Base-by-base conservation (phyloP, 2,888 invertebrate species). In the Catocala fraxini region DNA sequence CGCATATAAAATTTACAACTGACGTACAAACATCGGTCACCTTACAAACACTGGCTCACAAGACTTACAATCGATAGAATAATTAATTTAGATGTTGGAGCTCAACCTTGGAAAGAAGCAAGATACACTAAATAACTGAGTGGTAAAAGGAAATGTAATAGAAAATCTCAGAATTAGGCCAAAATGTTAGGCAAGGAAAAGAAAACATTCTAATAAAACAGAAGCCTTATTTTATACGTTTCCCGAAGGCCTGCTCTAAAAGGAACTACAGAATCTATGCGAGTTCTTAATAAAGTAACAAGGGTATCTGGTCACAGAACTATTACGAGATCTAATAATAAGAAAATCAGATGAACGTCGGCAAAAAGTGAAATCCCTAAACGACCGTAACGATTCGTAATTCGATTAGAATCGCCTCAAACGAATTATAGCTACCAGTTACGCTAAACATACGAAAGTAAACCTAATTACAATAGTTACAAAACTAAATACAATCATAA, bases 361-460 rank as follows among this genome's bases (percentile, higher is more conserved):
- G 65, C 65, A 74, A 79, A 77, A 80, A 80, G 77, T 70, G 70
- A 83, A 85, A 81, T 81, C 78, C 70, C 70, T 53, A 56, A 73
- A 69, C 70, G 71, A 70, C 68, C 65, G 67, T 80, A 81, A 81
- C 71, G 65, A 79, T 68, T 59, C 55, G 72, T 77, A 80, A 81
- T 80, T 79, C 69, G 79, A 84, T 81, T 80, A 82, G 73, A 76
- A 80, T 79, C 70, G 59, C 58, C 65, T 71, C 59, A 60, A 64
- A 72, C 59, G 70, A 75, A 73, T 68, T 65, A 76, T 62, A 69
- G 73, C 67, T 53, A 61, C 61, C 52, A 56, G 55, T 67, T 53
- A 62, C 59, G 41, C 6, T 43, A 56, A 54, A 48, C 42, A 47
- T 35, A 60, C 61, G 9, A 65, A 59, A 43, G 10, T 56, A 34